Evolutionary conservation across 2,797 vertebrate genomes (phyloP), one percentile per base, ranked within the genome.

Genomic region (Platyrinchus mystaceus): DNA sequence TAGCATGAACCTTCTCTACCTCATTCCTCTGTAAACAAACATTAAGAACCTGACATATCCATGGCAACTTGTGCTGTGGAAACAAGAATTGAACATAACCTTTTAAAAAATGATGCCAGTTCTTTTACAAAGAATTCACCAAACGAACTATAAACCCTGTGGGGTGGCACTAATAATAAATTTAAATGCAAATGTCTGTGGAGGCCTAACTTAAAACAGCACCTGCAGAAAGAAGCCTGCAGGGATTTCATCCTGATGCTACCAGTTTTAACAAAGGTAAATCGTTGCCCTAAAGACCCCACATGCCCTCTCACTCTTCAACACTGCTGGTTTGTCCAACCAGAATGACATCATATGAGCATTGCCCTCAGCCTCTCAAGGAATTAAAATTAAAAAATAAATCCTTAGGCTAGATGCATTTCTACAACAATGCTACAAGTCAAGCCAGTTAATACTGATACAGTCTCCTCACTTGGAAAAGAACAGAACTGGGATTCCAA

Each of bases 21-120:
- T 91, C 79, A 75, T 32, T 80, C 46, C 43, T 86, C 69, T 47
- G 76, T 75, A 95, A 96, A 94, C 69, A 94, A 96, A 94, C 79
- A 94, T 53, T 87, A 92, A 75, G 75, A 92, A 92, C 90, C 88
- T 92, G 90, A 92, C 56, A 93, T 77, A 94, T 70, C 90, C 92
- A 97, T 85, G 84, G 89, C 58, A 96, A 96, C 90, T 63, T 80
- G 34, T 93, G 87, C 87, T 97, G 73, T 91, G 76, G 96, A 94
- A 94, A 93, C 47, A 0, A 63, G 55, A 91, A 89, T 87, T 74
- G 82, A 93, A 86, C 79, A 87, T 30, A 95, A 93, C 46, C 68
- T 87, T 89, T 92, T 14, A 75, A 89, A 96, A 94, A 87, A 64
- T 59, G 0, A 79, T 83, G 89, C 84, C 79, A 91, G 58, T 15